Conservation (phyloP, 1,140 invertebrate species). For the Spodoptera frugiperda region DNA sequence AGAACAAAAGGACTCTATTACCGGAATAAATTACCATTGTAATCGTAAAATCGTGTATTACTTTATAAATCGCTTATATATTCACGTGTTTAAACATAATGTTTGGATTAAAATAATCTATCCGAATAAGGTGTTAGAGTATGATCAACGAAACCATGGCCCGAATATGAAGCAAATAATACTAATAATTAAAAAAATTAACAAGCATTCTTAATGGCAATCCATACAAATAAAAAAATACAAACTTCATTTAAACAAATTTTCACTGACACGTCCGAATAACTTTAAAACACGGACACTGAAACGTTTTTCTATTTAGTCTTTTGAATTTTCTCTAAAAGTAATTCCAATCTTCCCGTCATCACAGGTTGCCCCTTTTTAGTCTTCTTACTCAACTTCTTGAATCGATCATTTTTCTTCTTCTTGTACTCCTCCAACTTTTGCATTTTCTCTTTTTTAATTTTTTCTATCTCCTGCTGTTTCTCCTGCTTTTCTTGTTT, state of each 20-base stretch:
- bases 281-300: too few relatives aligned
- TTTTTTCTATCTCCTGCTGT: slow-evolving; percentile 81
- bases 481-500: slow-evolving; percentile 87
- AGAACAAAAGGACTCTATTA: slow-evolving; percentile 29
- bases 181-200: too few relatives aligned
- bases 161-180: too few relatives aligned
- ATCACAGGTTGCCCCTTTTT: slow-evolving; percentile 92
- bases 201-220: too few relatives aligned
- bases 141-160: too few relatives aligned
- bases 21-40: slow-evolving; percentile 35
- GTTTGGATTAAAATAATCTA: background rate
- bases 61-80: background rate
- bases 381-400: slow-evolving; percentile 90
- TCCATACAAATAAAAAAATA: too few relatives aligned
- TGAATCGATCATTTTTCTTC: slow-evolving; percentile 89
- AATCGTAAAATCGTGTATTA: slow-evolving; percentile 28
- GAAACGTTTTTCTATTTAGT: slow-evolving; percentile 32
- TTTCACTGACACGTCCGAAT: too few relatives aligned
- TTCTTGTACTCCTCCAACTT: slow-evolving; percentile 89
- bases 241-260: too few relatives aligned
- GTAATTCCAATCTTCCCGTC: slow-evolving; percentile 90
- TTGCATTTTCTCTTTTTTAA: slow-evolving; percentile 87
- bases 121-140: background rate
- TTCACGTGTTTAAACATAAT: slow-evolving; percentile 15
- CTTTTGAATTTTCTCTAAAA: slow-evolving; percentile 89